These are phyloP conservation scores for Helicoverpa armigera DNA, from an alignment of 1,140 invertebrate species.

Conservation along the genomic window DNA sequence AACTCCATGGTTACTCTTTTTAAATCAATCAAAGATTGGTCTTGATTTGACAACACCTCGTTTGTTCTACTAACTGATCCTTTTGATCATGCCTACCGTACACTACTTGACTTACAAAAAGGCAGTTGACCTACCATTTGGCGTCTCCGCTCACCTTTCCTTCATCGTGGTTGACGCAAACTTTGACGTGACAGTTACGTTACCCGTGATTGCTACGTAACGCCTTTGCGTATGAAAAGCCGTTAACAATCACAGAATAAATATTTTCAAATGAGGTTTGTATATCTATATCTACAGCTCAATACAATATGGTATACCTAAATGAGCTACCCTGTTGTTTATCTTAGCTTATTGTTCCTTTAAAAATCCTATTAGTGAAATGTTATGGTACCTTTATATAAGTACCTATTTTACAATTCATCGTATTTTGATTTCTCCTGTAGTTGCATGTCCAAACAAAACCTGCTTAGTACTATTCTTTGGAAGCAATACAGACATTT, in stretches of 20 bases:
- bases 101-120: too few relatives aligned
- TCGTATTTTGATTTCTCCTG: background rate
- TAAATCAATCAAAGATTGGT: too few relatives aligned
- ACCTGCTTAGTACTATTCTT: too few relatives aligned
- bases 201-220: conserved; percentile 45
- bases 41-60: too few relatives aligned
- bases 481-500: too few relatives aligned
- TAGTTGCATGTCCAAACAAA: background rate
- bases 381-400: too few relatives aligned
- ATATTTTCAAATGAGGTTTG: conserved; percentile 46
- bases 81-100: too few relatives aligned
- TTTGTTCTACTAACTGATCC: too few relatives aligned
- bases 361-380: too few relatives aligned
- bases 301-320: conserved; percentile 10
- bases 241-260: conserved; percentile 48
- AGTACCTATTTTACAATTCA: background rate
- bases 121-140: too few relatives aligned
- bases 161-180: background rate
- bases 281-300: background rate
- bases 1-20: too few relatives aligned
- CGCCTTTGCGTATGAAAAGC: conserved; percentile 38
- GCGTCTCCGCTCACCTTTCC: too few relatives aligned
- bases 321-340: background rate
- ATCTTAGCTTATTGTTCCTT: background rate
- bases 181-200: conserved; percentile 41